Conservation (phyloP, 2,113 vertebrate genomes). For the Hemichromis elongatus region DNA sequence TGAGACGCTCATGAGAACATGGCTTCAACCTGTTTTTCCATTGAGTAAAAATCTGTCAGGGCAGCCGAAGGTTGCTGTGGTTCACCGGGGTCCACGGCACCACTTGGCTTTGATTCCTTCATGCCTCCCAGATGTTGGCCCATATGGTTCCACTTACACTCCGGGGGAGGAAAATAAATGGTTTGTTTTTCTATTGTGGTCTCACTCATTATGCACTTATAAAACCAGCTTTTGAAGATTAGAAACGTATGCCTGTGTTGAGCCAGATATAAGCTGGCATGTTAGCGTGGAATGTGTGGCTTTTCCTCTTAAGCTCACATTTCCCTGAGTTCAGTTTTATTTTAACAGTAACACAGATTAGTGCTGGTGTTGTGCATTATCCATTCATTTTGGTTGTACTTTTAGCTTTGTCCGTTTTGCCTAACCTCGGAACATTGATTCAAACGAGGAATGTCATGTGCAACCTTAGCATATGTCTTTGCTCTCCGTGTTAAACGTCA, state of each 20-base stretch:
- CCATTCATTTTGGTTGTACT: constrained; percentile 30
- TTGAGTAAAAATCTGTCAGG: constrained; percentile 46
- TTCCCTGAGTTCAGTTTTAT: constrained; percentile 46
- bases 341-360: constrained; percentile 55
- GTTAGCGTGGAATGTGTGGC: constrained; percentile 61
- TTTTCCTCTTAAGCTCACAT: constrained; percentile 59
- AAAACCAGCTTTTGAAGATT: constrained; percentile 75
- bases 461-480: neutral
- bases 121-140: constrained; percentile 66
- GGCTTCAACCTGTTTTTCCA: constrained; percentile 57
- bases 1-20: constrained; percentile 38
- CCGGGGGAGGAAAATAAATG: constrained; percentile 70
- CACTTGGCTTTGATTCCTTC: constrained; percentile 65
- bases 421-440: neutral
- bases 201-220: constrained; percentile 71
- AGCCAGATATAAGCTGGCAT: constrained; percentile 64
- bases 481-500: neutral
- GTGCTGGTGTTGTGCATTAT: constrained; percentile 26
- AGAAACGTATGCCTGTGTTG: constrained; percentile 62
- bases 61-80: constrained; percentile 50
- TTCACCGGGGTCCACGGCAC: constrained; percentile 53
- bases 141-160: constrained; percentile 71
- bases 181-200: constrained; percentile 75
- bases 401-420: constrained; percentile 31
- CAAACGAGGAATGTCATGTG: neutral